Evolutionary conservation across 2,797 vertebrate species (phyloP), one percentile per base, ranked within the genome.

Genomic region (Girardinus metallicus): DNA sequence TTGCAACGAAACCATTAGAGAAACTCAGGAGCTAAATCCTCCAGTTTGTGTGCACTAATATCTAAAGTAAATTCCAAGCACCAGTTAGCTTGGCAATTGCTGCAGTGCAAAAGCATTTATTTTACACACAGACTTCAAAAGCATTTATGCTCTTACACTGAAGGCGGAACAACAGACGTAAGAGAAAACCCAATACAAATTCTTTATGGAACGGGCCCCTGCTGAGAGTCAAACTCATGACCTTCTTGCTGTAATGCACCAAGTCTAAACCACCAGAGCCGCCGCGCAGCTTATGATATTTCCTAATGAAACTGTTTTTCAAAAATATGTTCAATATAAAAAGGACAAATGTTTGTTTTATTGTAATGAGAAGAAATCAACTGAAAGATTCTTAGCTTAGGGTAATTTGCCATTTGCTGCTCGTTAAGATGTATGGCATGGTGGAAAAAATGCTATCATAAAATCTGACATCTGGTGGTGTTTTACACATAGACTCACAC

Each of bases 391-490:
- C n/a, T 77, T 80, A 81, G 23, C 80, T 66, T 60, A 21, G 51
- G 39, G 49, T 73, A 62, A 77, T 78, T 77, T 73, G 34, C 18
- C 71, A 5, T 75, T 49, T 76, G 3, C 66, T 2, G 0, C 21
- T 3, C 43, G 51, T 83, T 82, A 36, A 77, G 55, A 81, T 74
- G 31, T 31, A 78, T 74, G 16, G 80, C 68, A 66, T 44, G 18
- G n/a, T 43, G 31, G 31, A 79, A 55, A 74, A 64, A 82, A 46
- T 51, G 13, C 43, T 26, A 44, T 73, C 49, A 80, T 53, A 49
- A 68, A 44, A 49, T 62, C 57, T 55, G 29, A 80, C 79, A 80
- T 81, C 70, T 85, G 81, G 74, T 81, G 49, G 26, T 75, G 44
- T 44, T 49, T 43, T 74, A 21, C 6, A 53, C 62, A 70, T 81